Conservation (phyloP, 1,140 invertebrate genomes). For the Wiebesia pumilae region DNA sequence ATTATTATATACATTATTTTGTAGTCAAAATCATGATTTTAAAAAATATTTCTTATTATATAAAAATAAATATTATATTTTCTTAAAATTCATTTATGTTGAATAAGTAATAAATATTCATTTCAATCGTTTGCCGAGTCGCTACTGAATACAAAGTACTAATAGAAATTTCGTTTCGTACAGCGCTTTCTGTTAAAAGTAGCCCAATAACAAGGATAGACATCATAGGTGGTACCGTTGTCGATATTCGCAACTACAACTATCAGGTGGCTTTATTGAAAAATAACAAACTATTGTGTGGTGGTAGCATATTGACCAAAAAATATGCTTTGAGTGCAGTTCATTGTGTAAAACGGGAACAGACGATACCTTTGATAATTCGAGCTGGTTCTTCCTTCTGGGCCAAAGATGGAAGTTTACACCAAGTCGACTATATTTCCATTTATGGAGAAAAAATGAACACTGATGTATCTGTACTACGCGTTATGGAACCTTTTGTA, state of each 20-base stretch:
- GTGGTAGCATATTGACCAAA: constrained; percentile 78
- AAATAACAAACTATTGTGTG: constrained; percentile 69
- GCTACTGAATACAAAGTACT: too few relatives aligned
- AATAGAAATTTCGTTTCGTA: too few relatives aligned
- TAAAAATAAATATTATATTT: too few relatives aligned
- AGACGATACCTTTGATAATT: background rate
- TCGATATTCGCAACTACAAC: background rate
- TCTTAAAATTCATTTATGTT: too few relatives aligned
- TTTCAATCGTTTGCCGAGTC: too few relatives aligned
- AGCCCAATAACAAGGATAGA: background rate
- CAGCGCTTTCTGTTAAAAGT: too few relatives aligned
- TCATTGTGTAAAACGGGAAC: constrained; percentile 72
- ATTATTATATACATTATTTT: too few relatives aligned
- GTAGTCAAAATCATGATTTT: too few relatives aligned
- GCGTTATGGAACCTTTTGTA: background rate
- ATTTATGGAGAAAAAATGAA: background rate
- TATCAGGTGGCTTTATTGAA: background rate
- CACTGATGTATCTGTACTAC: background rate
- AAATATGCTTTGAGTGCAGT: constrained; percentile 79
- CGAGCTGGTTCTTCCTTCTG: background rate
- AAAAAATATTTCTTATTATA: too few relatives aligned
- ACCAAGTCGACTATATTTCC: background rate
- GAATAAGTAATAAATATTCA: too few relatives aligned
- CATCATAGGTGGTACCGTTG: background rate
- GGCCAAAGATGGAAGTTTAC: background rate